Evolutionary conservation across 2,888 invertebrate genomes (phyloP).

Genomic region (Ametastegia equiseti): DNA sequence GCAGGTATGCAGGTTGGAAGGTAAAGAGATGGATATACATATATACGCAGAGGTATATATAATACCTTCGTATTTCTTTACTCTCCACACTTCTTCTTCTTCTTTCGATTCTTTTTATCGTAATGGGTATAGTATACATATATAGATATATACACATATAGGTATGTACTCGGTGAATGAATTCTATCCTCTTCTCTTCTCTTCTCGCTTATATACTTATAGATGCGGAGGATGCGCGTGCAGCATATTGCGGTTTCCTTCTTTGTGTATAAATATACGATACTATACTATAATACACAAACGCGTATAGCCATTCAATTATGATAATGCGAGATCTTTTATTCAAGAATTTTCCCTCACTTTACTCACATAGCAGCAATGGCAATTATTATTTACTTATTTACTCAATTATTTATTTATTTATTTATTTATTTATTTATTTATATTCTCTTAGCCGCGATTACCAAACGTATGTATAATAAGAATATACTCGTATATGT

Average conservation of each 20-base stretch:
- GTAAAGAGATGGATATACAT: too few species aligned
- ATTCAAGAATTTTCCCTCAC: conserved; percentile 19
- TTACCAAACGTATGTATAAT: not conserved
- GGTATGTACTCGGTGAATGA: not conserved
- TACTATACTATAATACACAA: not conserved
- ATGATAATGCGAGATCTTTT: conserved; percentile 31
- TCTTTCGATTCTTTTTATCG: too few species aligned
- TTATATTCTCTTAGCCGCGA: not conserved
- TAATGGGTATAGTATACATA: not conserved
- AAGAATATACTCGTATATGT: too few species aligned
- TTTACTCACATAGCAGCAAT: not conserved
- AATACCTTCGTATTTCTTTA: too few species aligned
- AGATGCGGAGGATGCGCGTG: not conserved
- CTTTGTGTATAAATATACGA: not conserved
- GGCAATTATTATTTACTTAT: not conserved
- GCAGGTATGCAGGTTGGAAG: too few species aligned
- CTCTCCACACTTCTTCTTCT: too few species aligned
- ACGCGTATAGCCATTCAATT: not conserved
- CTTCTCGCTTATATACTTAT: too few species aligned
- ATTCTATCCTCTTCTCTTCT: not conserved
- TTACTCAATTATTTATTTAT: not conserved
- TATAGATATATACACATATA: not conserved
- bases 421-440: not conserved
- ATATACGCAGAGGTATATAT: too few species aligned
- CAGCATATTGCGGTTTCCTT: not conserved